These are phyloP conservation scores for Charanyca ferruginea DNA, from an alignment of 2,888 invertebrate species.

Conservation along the genomic window DNA sequence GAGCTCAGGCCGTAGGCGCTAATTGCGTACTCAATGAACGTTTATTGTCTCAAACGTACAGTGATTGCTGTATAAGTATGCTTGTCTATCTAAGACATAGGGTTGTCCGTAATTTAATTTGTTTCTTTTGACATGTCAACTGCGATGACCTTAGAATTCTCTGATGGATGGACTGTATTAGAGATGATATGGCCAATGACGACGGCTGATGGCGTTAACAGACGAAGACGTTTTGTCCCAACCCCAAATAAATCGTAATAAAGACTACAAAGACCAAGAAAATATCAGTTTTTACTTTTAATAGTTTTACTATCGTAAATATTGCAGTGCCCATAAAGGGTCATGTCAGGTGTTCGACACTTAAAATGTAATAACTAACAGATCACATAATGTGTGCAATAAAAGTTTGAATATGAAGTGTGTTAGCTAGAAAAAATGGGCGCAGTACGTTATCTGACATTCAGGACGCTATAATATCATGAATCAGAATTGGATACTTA, in stretches of 20 bases:
- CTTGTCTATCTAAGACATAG: slow-evolving; percentile 47
- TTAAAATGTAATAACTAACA: too few relatives aligned
- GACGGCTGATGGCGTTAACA: not conserved
- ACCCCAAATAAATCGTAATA: not conserved
- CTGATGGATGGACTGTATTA: too few relatives aligned
- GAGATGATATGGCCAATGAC: not conserved
- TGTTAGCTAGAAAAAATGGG: not conserved
- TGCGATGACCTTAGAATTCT: too few relatives aligned
- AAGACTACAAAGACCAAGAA: not conserved
- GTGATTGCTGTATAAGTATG: slow-evolving; percentile 61
- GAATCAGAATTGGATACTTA: slow-evolving; percentile 15
- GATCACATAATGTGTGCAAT: too few relatives aligned
- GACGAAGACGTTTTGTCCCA: not conserved
- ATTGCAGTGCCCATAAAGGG: too few relatives aligned
- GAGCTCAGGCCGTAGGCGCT: slow-evolving; percentile 70
- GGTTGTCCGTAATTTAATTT: slow-evolving; percentile 36
- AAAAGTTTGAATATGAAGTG: too few relatives aligned
- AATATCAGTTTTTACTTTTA: too few relatives aligned
- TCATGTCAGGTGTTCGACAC: too few relatives aligned
- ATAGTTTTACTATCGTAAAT: too few relatives aligned
- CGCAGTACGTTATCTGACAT: slow-evolving; percentile 11
- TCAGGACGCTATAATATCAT: not conserved
- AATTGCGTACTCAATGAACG: slow-evolving; percentile 80
- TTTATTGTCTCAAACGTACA: slow-evolving; percentile 75
- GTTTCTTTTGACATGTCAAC: not conserved